Base-by-base conservation (phyloP, 2,888 invertebrate genomes). In the Dorcus hopei region DNA sequence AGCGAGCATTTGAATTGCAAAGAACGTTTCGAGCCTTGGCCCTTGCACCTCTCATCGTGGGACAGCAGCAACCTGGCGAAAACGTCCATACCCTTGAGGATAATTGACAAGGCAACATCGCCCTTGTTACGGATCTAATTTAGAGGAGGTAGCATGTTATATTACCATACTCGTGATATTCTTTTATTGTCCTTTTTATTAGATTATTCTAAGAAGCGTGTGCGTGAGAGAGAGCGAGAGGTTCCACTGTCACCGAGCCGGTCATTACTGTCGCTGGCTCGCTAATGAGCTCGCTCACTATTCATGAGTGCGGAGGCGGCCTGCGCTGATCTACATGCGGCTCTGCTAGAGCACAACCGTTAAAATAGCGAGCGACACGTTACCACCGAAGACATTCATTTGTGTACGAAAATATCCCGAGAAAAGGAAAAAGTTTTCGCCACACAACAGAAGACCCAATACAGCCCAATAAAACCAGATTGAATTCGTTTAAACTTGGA, bases 241-340 rank as follows among this genome's bases (percentile, higher is more conserved):
- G 45, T 40, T 38, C 47, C 53, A 61, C 61, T 58, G 59, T 64
- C 63, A 59, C 61, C 61, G 62, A 54, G 56, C 60, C 45, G 56
- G 64, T 72, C 72, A 73, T 74, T 74, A 72, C 70, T 68, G 70
- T 70, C 68, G 62, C 63, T 61, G 65, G 54, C 65, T 65, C 71
- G 68, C 72, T 74, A 74, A 74, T 73, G 74, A 74, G 72, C 70
- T 67, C 67, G 69, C 72, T 73, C 68, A 71, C 72, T 74, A 74
- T 74, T 73, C 74, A 73, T 74, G 73, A 73, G 71, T 66, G 74
- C 66, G 72, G 71, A 72, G 72, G 72, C 71, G 71, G 68, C 40
- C 16, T 54, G 23, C 26, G 14, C 42, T 42, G 42, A 42, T 42
- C 42, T 42, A 42, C 42, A 42, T 11, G 45, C 14, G 9, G 14